Conservation (phyloP, 2,797 vertebrate genomes). For the Thunnus albacares region DNA sequence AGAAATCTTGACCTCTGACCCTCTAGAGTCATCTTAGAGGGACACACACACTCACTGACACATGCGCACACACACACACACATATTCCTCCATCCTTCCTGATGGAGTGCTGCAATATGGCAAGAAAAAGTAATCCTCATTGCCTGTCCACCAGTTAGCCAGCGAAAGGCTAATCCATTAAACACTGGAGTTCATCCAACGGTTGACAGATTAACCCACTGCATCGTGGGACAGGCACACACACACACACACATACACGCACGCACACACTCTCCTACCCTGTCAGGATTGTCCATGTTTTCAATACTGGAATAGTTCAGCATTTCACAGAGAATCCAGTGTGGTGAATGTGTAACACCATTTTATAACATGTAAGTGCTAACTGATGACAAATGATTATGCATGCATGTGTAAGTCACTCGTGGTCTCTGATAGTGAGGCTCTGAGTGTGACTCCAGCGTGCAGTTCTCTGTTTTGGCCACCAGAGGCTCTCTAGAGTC, state of each 20-base stretch:
- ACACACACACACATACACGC: background rate
- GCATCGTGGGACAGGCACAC: conserved; percentile 43
- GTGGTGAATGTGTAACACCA: background rate
- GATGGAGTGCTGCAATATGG: conserved; percentile 22
- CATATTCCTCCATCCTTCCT: background rate
- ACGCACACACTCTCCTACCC: background rate
- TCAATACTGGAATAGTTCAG: conserved; percentile 26
- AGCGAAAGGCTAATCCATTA: conserved; percentile 72
- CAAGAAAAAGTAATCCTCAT: conserved; percentile 56
- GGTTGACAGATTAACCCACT: conserved; percentile 71
- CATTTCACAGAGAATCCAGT: conserved; percentile 1
- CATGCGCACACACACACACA: conserved; percentile 1
- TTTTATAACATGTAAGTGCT: conserved; percentile 1
- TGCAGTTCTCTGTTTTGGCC: conserved; percentile 70
- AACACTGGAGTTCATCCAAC: conserved; percentile 68
- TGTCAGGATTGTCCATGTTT: conserved; percentile 8
- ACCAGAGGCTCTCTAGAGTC: conserved; percentile 87
- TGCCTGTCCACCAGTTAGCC: conserved; percentile 49
- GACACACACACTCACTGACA: background rate
- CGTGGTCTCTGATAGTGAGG: background rate
- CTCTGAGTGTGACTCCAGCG: conserved; percentile 8
- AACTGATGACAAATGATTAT: conserved; percentile 7
- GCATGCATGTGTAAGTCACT: background rate
- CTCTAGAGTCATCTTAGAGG: background rate
- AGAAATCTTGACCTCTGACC: conserved; percentile 38